Conservation (phyloP, 2,797 vertebrate genomes). For the Sebastes cheni region DNA sequence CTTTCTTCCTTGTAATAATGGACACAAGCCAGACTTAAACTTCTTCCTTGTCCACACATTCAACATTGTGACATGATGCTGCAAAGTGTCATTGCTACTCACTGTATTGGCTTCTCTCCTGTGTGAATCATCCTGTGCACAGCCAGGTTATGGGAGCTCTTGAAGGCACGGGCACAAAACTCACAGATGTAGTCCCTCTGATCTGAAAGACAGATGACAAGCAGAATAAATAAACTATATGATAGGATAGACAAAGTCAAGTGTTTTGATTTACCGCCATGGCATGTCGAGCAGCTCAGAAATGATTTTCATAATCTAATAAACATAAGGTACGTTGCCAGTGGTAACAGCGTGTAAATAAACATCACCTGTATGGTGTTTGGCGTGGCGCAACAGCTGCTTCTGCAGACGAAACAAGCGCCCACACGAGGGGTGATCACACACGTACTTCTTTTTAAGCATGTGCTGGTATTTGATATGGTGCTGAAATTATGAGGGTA, state of each 20-base stretch:
- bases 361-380: constrained; percentile 91
- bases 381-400: constrained; percentile 93
- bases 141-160: constrained; percentile 93
- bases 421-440: constrained; percentile 94
- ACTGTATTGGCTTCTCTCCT: constrained; percentile 94
- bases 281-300: neutral
- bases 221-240: neutral
- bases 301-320: neutral
- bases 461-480: constrained; percentile 97
- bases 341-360: neutral
- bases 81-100: constrained; percentile 62
- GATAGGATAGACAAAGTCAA: neutral
- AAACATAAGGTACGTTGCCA: neutral
- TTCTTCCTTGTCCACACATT: neutral
- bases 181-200: constrained; percentile 97
- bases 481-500: constrained; percentile 78
- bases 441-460: constrained; percentile 95
- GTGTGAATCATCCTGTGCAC: constrained; percentile 97
- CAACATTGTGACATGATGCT: neutral
- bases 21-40: neutral
- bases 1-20: neutral
- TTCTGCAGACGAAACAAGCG: constrained; percentile 95
- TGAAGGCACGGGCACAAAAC: constrained; percentile 93
- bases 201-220: constrained; percentile 75
- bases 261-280: neutral